Conservation (phyloP, 2,888 invertebrate species). For the Bombyx huttoni region DNA sequence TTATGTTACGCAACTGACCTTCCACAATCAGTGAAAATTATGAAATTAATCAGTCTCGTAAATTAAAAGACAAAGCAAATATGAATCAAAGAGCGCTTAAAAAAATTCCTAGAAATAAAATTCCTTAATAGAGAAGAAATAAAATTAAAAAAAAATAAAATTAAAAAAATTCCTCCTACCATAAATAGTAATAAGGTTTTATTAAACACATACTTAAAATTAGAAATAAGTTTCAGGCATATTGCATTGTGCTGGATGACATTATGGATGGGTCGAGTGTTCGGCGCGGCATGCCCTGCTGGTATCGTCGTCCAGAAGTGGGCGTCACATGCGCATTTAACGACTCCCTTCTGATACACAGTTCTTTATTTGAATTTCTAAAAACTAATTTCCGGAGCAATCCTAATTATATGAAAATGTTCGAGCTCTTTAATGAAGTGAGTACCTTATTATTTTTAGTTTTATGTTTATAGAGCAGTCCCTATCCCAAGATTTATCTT, state of each 20-base stretch:
- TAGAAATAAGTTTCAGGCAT: constrained; percentile 81
- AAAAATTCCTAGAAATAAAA: too few species aligned
- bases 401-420: constrained; percentile 77
- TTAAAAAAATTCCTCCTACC: constrained; percentile 6
- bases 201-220: background rate
- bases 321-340: constrained; percentile 80
- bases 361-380: constrained; percentile 78
- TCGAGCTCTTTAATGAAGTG: constrained; percentile 85
- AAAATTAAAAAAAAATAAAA: too few species aligned
- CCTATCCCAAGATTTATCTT: background rate
- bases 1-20: background rate
- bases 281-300: constrained; percentile 88
- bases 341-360: constrained; percentile 84
- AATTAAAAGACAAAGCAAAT: too few species aligned
- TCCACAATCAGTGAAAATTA: background rate
- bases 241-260: constrained; percentile 88
- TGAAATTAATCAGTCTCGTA: too few species aligned
- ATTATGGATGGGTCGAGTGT: constrained; percentile 87
- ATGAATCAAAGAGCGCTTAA: too few species aligned
- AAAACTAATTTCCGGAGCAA: constrained; percentile 78
- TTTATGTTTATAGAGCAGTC: background rate
- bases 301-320: constrained; percentile 82
- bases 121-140: too few species aligned
- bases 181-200: background rate
- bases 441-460: constrained; percentile 12